Conservation (phyloP, 2,113 vertebrate species). For the Misgurnus mizolepis region DNA sequence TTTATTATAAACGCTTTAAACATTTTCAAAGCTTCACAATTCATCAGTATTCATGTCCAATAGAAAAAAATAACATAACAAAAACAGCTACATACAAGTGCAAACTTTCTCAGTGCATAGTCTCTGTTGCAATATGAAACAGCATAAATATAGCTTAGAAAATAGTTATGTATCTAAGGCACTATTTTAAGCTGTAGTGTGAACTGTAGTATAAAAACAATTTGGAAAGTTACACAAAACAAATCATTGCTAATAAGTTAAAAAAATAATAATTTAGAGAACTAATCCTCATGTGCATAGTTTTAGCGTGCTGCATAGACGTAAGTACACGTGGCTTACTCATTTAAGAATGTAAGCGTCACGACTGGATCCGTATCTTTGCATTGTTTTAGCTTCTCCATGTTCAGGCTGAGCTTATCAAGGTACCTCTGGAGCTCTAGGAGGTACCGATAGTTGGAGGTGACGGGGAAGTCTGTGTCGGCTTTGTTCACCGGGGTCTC, state of each 20-base stretch:
- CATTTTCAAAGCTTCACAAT: not conserved
- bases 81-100: not conserved
- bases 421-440: conserved; percentile 48
- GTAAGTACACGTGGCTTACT: conserved; percentile 2
- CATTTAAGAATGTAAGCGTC: conserved; percentile 6
- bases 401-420: conserved; percentile 43
- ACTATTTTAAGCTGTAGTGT: not conserved
- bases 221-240: not conserved
- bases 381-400: conserved; percentile 45
- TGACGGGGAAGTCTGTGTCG: conserved; percentile 40
- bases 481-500: conserved; percentile 29
- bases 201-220: not conserved
- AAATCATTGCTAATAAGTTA: not conserved
- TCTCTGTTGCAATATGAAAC: not conserved
- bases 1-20: not conserved
- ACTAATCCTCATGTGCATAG: conserved; percentile 24
- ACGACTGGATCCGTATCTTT: conserved; percentile 8
- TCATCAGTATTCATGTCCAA: not conserved
- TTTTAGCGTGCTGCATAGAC: conserved; percentile 4
- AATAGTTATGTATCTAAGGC: not conserved
- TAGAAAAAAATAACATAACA: not conserved
- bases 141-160: conserved; percentile 13
- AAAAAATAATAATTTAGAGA: conserved; percentile 9
- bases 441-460: conserved; percentile 39
- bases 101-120: not conserved